Base-by-base conservation (phyloP, 2,888 invertebrate species). In the Leptinotarsa peninsularis region DNA sequence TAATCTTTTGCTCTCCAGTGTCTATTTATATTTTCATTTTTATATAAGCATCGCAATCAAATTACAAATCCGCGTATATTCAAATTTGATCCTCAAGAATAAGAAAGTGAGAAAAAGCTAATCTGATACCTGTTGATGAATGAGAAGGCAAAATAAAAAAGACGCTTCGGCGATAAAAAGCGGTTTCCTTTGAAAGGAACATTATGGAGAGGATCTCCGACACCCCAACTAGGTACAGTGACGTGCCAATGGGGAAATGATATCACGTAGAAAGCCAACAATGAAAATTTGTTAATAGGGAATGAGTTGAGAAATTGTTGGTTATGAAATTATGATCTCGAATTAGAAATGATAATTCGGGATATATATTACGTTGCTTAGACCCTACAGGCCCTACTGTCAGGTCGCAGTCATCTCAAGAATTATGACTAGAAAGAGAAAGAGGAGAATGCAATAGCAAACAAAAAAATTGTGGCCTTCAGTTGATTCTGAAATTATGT, bases 101-200 rank as follows among this genome's bases (percentile, higher is more conserved):
- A 75, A 70, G 75, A 69, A 79, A 79, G 79, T 78, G 78, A 72
- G 78, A 81, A 81, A 81, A 82, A 81, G 83, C 82, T 84, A 84
- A 84, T 84, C 83, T 83, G 81, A 82, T 84, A 84, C 84, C 84
- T 85, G 84, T 85, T 85, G 84, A 85, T 85, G 83, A 83, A 82
- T 81, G 81, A 79, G 80, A 76, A 78, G 75, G 79, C 78, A 80
- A 82, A 81, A 82, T 80, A 83, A 83, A 82, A 82, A 82, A 80
- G 81, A 81, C 81, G 79, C 69, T 70, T 54, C 54, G 72, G 80
- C 80, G 80, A 81, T 81, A 82, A 83, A 82, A 83, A 82, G 83
- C 83, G 84, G 84, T 84, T 84, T 83, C 81, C 81, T 83, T 83
- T 84, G 82, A 82, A 79, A 71, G 79, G 74, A 76, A 79, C 81